phyloP scores from a whole-genome alignment of 2,888 invertebrate species.

The Xylota segnis region DNA sequence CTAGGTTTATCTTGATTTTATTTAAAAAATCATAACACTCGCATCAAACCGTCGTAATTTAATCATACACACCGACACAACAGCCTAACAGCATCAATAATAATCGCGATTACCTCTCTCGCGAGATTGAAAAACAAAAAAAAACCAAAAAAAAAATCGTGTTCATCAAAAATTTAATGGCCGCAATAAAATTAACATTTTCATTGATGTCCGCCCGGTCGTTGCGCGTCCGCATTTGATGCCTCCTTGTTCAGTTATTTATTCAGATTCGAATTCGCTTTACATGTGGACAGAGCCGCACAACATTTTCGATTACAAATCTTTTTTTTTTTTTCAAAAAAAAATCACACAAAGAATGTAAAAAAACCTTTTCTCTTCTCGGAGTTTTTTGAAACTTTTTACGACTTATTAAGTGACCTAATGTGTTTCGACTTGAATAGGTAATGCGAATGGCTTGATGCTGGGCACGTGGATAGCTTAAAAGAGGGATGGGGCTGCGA shows the following conservation, averaged over 20 bases:
- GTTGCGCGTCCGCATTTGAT: constrained; percentile 23
- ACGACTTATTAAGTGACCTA: constrained; percentile 60
- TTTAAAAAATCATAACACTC: constrained; percentile 58
- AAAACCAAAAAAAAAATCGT: constrained; percentile 36
- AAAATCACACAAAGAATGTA: no score
- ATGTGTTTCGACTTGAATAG: constrained; percentile 55
- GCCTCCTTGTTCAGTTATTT: constrained; percentile 21
- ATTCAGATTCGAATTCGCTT: constrained; percentile 29
- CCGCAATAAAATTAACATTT: constrained; percentile 70
- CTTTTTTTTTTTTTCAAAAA: background rate
- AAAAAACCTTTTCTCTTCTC: background rate
- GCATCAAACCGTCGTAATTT: constrained; percentile 48
- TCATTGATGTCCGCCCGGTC: constrained; percentile 50
- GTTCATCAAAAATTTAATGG: constrained; percentile 67
- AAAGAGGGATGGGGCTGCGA: background rate
- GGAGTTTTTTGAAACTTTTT: constrained; percentile 26
- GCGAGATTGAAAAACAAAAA: constrained; percentile 23
- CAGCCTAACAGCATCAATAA: constrained; percentile 46
- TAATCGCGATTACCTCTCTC: constrained; percentile 38
- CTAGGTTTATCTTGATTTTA: constrained; percentile 54
- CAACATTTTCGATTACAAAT: constrained; percentile 13
- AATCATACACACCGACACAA: constrained; percentile 38
- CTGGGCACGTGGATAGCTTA: constrained; percentile 60
- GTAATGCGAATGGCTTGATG: constrained; percentile 40
- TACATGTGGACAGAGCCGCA: background rate